These are phyloP conservation scores for Abramis brama DNA, from an alignment of 2,113 vertebrate genomes.

Conservation along the genomic window DNA sequence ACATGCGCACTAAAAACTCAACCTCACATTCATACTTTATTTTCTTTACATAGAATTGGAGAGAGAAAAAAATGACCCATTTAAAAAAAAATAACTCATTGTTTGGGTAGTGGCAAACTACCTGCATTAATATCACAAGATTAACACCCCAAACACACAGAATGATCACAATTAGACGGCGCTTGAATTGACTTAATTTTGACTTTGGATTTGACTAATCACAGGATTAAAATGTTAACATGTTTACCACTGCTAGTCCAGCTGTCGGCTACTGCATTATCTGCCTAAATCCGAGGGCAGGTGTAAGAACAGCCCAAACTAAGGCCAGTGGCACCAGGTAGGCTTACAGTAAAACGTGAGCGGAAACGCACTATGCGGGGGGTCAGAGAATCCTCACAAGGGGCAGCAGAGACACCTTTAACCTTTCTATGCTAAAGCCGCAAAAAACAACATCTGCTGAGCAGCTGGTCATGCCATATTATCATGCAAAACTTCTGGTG, in stretches of 20 bases:
- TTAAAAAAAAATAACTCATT: too few species aligned
- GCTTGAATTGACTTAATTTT: constrained; percentile 12
- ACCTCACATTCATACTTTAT: not conserved
- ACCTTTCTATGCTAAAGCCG: constrained; percentile 64
- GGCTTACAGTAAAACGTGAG: constrained; percentile 4
- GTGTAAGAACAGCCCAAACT: constrained; percentile 61
- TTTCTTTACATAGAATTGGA: not conserved
- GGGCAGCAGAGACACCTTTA: constrained; percentile 58
- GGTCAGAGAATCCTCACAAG: constrained; percentile 46
- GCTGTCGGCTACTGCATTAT: constrained; percentile 68
- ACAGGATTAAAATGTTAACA: constrained; percentile 63
- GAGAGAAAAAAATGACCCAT: not conserved
- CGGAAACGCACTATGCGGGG: not conserved
- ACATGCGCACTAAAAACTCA: not conserved
- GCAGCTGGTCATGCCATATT: constrained; percentile 75
- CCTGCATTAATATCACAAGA: not conserved
- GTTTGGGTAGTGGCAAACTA: not conserved
- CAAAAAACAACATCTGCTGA: constrained; percentile 79
- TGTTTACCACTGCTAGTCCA: constrained; percentile 71
- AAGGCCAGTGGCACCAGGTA: constrained; percentile 15
- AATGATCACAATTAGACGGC: not conserved
- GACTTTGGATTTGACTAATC: constrained; percentile 37
- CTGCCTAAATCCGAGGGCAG: constrained; percentile 70
- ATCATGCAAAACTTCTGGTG: constrained; percentile 71
- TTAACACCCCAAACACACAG: not conserved